Base-by-base conservation (phyloP, 2,888 invertebrate species). In the Trichopoda pennipes region DNA sequence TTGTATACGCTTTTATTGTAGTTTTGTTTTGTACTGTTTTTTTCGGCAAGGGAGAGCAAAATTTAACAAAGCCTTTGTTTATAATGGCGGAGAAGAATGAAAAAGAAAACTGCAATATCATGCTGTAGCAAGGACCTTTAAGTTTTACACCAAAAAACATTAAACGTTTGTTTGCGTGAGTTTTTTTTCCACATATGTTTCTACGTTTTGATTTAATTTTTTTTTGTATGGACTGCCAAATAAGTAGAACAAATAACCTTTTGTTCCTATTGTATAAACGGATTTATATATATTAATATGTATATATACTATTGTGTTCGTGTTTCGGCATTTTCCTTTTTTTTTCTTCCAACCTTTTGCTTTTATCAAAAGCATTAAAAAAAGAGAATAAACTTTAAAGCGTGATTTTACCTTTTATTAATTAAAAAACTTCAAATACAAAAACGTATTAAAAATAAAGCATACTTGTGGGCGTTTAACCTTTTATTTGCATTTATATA, bases 161-260 rank as follows among this genome's bases (percentile, higher is more conserved):
- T 10, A 53, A 38, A 42, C 17, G 16, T 14, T 16, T n/a, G 10
- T 51, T n/a, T 70, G 17, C 19, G n/a, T 42, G 28, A 21, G 44
- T 44, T 53, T 17, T 53, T 51, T 60, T 47, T 51, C 21, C 42
- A 44, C 51, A 63, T n/a, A 35, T 38, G 28, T 53, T 28, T 58
- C n/a, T 53, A 17, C 17, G 21, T 42, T 51, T 42, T 32, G 42
- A 21, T 49, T 58, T 28, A 38, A 38, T 38, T 38, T 38, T 38
- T 38, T 38, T 38, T 38, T 38, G 38, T 38, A 38, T 38, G 12
- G 12, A 38, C 38, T 38, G 10, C 60, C 51, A 68, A 68, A 76
- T 47, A 55, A 69, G 61, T 76, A 44, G 76, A 77, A 77, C 69
- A 77, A 77, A 78, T 42, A 64, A 64, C 12, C 72, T 72, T 78